Evolutionary conservation across 2,113 vertebrate species (phyloP), one percentile per base, ranked within the genome.

Genomic region (Oncorhynchus tshawytscha): DNA sequence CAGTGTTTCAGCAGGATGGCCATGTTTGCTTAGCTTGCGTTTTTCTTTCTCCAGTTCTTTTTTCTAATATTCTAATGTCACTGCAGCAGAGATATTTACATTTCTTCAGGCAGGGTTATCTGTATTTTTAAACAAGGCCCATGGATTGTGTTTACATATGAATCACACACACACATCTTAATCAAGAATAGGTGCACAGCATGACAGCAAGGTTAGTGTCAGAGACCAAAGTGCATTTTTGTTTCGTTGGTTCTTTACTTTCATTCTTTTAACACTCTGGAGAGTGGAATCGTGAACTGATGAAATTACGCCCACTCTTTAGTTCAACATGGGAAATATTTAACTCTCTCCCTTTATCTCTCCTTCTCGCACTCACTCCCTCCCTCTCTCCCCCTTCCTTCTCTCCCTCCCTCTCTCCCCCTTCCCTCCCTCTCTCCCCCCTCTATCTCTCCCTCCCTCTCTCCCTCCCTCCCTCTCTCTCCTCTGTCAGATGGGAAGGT

Each of bases 401-500:
- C 12, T 16, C 60, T 48, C 45, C 8, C 16, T 16, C 59, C 2
- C 8, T 45, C 39, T 9, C 8, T 39, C 39, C 8, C 7, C 39
- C 8, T 2, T 11, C 39, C 2, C 18, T 20, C 34, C 15, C 27
- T 22, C 16, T 27, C 54, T 59, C 49, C 15, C 16, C 20, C 71
- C 54, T 59, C 86, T 69, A 85, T 74, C 94, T 76, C 60, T 22
- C 64, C 51, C 71, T 18, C 39, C 67, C 27, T 24, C 11, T 29
- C 54, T 48, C 51, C 24, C 68, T 72, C 48, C 51, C 60, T 18
- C 25, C 24, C 68, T 72, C 48, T 51, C 18, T 22, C 49, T 82
- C 72, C 87, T 59, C 87, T 69, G 86, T 74, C 94, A 99, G 98
- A 97, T 73, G 96, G 96, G 64, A 93, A 94, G 59, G 90, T 98